Evolutionary conservation across 2,888 invertebrate species (phyloP).

Genomic region (Napeogenes sylphis): DNA sequence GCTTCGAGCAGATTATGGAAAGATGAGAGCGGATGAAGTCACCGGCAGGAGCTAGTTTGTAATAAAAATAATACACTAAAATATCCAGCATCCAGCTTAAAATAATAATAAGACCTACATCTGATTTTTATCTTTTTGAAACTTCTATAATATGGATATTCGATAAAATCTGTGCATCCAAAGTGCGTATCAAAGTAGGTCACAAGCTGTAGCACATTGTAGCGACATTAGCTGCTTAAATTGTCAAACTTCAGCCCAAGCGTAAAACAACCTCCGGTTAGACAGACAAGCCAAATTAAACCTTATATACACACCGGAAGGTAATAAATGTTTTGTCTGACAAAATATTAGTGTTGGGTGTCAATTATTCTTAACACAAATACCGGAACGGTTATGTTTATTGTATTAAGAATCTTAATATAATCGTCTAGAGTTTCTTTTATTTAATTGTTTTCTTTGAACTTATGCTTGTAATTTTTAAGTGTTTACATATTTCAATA

Average conservation of each 20-base stretch:
- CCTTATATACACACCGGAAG: background rate
- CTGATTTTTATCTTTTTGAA: too few relatives aligned
- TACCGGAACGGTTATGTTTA: constrained; percentile 15
- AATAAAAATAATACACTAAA: too few relatives aligned
- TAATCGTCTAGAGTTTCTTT: background rate
- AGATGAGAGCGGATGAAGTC: too few relatives aligned
- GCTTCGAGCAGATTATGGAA: too few relatives aligned
- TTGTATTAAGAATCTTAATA: constrained; percentile 12
- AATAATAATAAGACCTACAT: too few relatives aligned
- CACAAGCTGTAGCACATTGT: constrained; percentile 9
- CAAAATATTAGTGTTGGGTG: constrained; percentile 22
- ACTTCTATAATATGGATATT: too few relatives aligned
- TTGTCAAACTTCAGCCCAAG: constrained; percentile 26
- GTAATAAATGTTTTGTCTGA: constrained; percentile 9
- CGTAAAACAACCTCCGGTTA: constrained; percentile 25
- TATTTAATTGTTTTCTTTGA: constrained; percentile 11
- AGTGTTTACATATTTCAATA: background rate
- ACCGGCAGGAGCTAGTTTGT: too few relatives aligned
- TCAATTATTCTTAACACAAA: constrained; percentile 26
- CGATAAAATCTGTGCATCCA: background rate
- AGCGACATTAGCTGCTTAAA: constrained; percentile 18
- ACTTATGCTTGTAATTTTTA: background rate
- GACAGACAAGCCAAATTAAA: constrained; percentile 11
- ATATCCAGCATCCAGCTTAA: too few relatives aligned
- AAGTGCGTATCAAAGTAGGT: constrained; percentile 9